Conservation (phyloP, 2,888 invertebrate species). For the Plagiodera versicolora region DNA sequence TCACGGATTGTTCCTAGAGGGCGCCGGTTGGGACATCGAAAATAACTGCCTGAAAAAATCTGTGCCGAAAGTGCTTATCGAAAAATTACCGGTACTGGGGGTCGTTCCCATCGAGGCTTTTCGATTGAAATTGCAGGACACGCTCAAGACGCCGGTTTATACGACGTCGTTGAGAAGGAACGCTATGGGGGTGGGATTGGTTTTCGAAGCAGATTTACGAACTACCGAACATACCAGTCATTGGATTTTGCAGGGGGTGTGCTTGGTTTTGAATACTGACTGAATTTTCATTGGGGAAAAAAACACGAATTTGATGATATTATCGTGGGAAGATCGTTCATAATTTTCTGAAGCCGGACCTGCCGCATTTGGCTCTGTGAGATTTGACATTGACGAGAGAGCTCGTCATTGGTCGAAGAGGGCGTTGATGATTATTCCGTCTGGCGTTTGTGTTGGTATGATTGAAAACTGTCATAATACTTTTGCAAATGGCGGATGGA, state of each 20-base stretch:
- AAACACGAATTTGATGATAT: too few relatives aligned
- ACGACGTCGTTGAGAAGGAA: conserved; percentile 84
- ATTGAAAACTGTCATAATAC: too few relatives aligned
- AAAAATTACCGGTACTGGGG: conserved; percentile 81
- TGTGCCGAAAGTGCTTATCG: conserved; percentile 80
- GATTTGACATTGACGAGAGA: too few relatives aligned
- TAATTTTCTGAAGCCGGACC: too few relatives aligned
- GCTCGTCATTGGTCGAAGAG: too few relatives aligned
- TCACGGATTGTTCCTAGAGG: conserved; percentile 82
- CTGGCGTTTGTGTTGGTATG: too few relatives aligned
- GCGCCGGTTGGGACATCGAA: conserved; percentile 80
- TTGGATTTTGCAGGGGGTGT: conserved; percentile 90
- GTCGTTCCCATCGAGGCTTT: conserved; percentile 85
- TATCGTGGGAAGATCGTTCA: too few relatives aligned
- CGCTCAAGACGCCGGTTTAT: conserved; percentile 85
- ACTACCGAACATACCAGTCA: conserved; percentile 82
- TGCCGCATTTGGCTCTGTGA: too few relatives aligned
- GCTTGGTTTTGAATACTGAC: conserved; percentile 83
- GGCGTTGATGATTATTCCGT: too few relatives aligned
- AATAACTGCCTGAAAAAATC: conserved; percentile 73
- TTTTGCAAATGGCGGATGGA: too few relatives aligned
- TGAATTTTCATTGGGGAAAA: too few relatives aligned
- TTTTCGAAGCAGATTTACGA: conserved; percentile 85
- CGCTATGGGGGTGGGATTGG: conserved; percentile 89
- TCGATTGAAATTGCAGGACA: conserved; percentile 84